These are phyloP conservation scores for Dendrocincla fuliginosa DNA, from an alignment of 2,797 vertebrate genomes.

Conservation along the genomic window DNA sequence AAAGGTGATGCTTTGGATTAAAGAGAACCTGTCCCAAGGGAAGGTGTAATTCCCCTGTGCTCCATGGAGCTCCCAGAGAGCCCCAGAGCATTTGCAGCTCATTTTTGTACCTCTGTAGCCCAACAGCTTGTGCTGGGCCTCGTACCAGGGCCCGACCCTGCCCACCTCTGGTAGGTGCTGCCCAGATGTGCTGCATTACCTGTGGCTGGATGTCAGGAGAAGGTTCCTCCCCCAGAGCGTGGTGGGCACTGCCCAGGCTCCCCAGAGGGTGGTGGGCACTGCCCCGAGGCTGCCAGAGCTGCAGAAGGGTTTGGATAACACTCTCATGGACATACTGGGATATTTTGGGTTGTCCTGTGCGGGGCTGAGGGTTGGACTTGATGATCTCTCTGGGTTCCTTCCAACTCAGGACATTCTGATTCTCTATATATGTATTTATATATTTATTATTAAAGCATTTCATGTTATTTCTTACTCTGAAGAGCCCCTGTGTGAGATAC, in stretches of 20 bases:
- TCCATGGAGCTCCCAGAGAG: fast-evolving
- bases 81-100: fast-evolving
- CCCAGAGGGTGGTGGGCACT: background rate
- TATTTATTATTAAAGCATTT: background rate
- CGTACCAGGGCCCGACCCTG: background rate
- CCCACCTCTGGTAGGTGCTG: background rate
- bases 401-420: background rate
- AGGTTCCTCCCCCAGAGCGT: background rate
- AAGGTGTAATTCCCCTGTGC: fast-evolving
- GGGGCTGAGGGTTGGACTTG: no score
- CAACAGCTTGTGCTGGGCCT: background rate
- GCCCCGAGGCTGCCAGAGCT: background rate
- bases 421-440: background rate
- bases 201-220: background rate
- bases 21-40: background rate
- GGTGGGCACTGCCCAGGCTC: background rate
- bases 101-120: background rate
- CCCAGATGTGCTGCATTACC: background rate
- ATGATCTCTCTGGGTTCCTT: fast-evolving
- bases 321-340: fast-evolving
- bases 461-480: fast-evolving
- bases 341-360: background rate
- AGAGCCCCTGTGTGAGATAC: fast-evolving
- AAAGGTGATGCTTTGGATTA: background rate
- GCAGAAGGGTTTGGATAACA: background rate